These are phyloP conservation scores for Euclidia mi DNA, from an alignment of 2,888 invertebrate genomes.

Conservation along the genomic window DNA sequence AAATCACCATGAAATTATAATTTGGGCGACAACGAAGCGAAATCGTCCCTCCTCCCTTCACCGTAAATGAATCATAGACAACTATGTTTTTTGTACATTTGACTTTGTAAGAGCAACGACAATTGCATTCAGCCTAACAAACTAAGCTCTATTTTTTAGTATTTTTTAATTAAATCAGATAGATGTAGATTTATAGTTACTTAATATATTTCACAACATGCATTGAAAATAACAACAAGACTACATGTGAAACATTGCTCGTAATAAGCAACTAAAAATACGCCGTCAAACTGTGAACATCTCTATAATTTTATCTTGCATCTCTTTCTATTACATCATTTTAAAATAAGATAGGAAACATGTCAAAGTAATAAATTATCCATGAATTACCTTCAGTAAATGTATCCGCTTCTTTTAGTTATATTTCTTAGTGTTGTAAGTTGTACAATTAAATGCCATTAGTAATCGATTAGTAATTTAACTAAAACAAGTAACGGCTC, in stretches of 20 bases:
- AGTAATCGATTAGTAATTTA: constrained; percentile 14
- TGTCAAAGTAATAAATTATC: constrained; percentile 50
- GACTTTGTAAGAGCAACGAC: constrained; percentile 35
- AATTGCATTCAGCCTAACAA: constrained; percentile 29
- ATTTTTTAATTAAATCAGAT: neutral
- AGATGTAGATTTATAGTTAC: no score
- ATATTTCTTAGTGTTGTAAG: constrained; percentile 39
- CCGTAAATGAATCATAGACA: constrained; percentile 83
- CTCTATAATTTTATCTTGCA: neutral
- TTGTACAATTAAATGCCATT: constrained; percentile 8
- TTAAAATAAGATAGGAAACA: constrained; percentile 33
- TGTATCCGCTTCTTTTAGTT: constrained; percentile 46
- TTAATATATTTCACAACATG: no score
- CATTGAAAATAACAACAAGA: no score
- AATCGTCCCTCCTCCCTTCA: constrained; percentile 85
- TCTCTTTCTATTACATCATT: constrained; percentile 25
- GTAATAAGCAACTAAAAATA: neutral
- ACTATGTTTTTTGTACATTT: constrained; percentile 45
- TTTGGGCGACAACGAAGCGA: constrained; percentile 88
- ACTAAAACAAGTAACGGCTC: neutral
- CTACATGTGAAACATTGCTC: no score
- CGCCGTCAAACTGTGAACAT: no score
- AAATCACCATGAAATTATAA: constrained; percentile 79
- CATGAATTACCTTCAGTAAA: constrained; percentile 45
- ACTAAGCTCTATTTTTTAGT: neutral